phyloP scores from a whole-genome alignment of 2,113 vertebrate species.

The Scomber colias region DNA sequence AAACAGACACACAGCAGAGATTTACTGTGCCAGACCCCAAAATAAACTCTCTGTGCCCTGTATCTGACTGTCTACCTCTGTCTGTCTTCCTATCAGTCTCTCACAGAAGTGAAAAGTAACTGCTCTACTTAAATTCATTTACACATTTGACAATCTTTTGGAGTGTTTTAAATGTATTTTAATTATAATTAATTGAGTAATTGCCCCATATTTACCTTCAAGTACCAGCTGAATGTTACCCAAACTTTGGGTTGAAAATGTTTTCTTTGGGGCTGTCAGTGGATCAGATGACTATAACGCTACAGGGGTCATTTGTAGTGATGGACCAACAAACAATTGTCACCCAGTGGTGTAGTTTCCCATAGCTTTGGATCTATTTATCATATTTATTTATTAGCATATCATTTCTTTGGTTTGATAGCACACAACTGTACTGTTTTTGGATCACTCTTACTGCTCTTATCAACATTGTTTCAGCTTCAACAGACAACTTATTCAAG shows the following conservation, averaged over 20 bases:
- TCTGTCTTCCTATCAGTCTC: slow-evolving; percentile 15
- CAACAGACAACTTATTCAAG: too few relatives aligned
- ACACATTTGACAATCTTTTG: neutral
- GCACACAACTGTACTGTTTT: too few relatives aligned
- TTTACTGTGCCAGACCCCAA: slow-evolving; percentile 52
- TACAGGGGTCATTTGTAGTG: too few relatives aligned
- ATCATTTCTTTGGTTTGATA: too few relatives aligned
- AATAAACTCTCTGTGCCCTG: slow-evolving; percentile 62
- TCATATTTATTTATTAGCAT: too few relatives aligned
- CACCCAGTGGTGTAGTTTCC: too few relatives aligned
- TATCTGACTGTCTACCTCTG: slow-evolving; percentile 7
- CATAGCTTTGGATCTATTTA: too few relatives aligned
- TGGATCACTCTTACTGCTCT: too few relatives aligned
- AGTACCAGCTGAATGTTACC: neutral
- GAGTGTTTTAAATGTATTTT: slow-evolving; percentile 11
- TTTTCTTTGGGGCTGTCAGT: too few relatives aligned
- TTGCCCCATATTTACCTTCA: neutral
- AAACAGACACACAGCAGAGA: slow-evolving; percentile 51
- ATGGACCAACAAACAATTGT: too few relatives aligned
- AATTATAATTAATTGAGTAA: neutral
- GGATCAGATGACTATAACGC: too few relatives aligned
- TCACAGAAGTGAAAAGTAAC: slow-evolving; percentile 1
- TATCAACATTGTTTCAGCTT: too few relatives aligned
- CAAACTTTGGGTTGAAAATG: neutral
- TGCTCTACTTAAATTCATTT: neutral